Base-by-base conservation (phyloP, 2,113 vertebrate genomes). In the Chaenogobius annularis region DNA sequence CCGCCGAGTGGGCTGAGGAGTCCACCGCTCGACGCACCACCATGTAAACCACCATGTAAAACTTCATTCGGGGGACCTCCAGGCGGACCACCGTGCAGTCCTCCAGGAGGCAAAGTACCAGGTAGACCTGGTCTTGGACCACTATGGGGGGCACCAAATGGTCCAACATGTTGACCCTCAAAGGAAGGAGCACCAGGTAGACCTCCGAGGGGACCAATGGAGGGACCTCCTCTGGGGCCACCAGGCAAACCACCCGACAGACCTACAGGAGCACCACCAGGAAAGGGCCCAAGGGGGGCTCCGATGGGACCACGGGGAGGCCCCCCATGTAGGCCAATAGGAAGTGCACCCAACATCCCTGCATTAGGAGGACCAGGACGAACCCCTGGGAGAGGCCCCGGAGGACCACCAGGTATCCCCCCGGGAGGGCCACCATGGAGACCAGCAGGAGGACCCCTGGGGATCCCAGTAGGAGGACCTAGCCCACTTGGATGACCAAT, bases 321-420 rank as follows among this genome's bases (percentile, higher is more conserved):
- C 8, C 23, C 23, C 26, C 58, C 58, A 71, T 94, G 95, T 26
- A 96, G 83, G 67, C 92, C 95, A 55, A 95, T 94, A 1, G 95
- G 93, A 65, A 74, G 89, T 20, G 89, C 93, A 6, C 94, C 93
- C 1, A 93, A 93, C 0, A 92, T 90, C 0, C 89, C 89, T 47
- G 91, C 92, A 58, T 94, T 91, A 11, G 62, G 67, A 15, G 90
- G 92, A 3, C 93, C 94, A 0, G 93, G 93, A 0, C 83, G 63
- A 72, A 19, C 61, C 37, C 67, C 74, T 48, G 69, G 75, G 52
- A 48, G 78, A 10, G 54, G 64, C 31, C 19, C 55, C 14, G 15
- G 62, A 66, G 47, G 80, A 5, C 47, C 61, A 11, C 94, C 93
- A 3, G 92, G 92, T 35, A 37, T 59, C 15, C 91, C 93, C 1